Evolutionary conservation across 2,888 invertebrate genomes (phyloP).

Genomic region (Polymixis lichenea): DNA sequence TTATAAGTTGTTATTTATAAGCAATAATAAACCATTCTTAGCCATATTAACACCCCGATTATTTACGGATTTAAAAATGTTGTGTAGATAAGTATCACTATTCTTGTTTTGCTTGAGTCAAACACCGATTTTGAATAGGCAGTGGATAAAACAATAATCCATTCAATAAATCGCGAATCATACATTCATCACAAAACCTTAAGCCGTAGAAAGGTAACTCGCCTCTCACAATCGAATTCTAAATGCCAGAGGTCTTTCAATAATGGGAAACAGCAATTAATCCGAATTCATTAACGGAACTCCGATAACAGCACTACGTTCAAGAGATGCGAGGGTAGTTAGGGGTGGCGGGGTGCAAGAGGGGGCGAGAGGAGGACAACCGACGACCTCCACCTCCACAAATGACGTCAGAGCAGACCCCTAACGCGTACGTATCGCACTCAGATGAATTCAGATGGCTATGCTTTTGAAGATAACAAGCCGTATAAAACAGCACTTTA

Average conservation of each 20-base stretch:
- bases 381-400: slow-evolving; percentile 60
- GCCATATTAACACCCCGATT: not conserved
- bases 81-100: not conserved
- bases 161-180: not conserved
- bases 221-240: slow-evolving; percentile 3
- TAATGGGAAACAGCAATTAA: slow-evolving; percentile 68
- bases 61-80: slow-evolving; percentile 1
- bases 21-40: not conserved
- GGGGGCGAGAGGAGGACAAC: slow-evolving; percentile 33
- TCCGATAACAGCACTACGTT: slow-evolving; percentile 67
- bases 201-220: slow-evolving; percentile 1
- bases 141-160: not conserved
- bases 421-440: slow-evolving; percentile 62
- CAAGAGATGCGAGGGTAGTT: slow-evolving; percentile 61
- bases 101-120: not conserved
- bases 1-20: no score
- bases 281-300: slow-evolving; percentile 71
- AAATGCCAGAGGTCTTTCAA: slow-evolving; percentile 50
- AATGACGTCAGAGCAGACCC: slow-evolving; percentile 73
- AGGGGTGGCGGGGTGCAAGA: slow-evolving; percentile 43
- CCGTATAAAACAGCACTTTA: slow-evolving; percentile 42
- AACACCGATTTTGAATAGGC: not conserved
- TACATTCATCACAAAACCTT: not conserved
- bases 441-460: slow-evolving; percentile 65
- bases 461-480: slow-evolving; percentile 48